These are phyloP conservation scores for Carassius carassius DNA, from an alignment of 2,113 vertebrate species.

Conservation along the genomic window DNA sequence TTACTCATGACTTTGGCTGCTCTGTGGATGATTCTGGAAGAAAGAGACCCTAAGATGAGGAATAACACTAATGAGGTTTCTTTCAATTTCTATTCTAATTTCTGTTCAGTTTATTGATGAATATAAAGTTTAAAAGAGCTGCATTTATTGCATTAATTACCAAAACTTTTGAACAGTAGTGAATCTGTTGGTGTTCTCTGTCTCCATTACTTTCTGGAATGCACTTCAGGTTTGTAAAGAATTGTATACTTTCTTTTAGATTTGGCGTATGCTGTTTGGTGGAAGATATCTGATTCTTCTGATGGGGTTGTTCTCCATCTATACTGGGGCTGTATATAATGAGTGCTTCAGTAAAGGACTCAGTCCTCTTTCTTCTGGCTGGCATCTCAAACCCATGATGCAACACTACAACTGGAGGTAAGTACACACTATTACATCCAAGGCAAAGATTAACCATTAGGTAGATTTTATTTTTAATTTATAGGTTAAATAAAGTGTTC, in stretches of 20 bases:
- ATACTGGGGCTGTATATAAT: slow-evolving; percentile 90
- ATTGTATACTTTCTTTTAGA: slow-evolving; percentile 68
- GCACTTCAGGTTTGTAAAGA: background rate
- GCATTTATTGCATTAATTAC: too few species aligned
- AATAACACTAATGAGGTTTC: slow-evolving; percentile 81
- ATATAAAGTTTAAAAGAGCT: too few species aligned
- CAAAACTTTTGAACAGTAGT: too few species aligned
- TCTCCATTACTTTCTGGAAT: background rate
- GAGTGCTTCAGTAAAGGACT: slow-evolving; percentile 48
- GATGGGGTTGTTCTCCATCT: slow-evolving; percentile 95
- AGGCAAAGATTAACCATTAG: background rate
- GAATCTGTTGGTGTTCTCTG: too few species aligned
- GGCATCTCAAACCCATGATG: slow-evolving; percentile 82
- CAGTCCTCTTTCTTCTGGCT: slow-evolving; percentile 39
- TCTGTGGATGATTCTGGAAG: slow-evolving; percentile 87
- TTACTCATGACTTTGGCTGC: slow-evolving; percentile 87
- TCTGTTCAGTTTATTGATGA: background rate
- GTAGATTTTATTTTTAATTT: background rate
- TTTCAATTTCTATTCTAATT: background rate
- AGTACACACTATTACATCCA: background rate
- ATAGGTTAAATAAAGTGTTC: background rate
- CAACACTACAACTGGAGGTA: slow-evolving; percentile 86
- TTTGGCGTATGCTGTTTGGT: slow-evolving; percentile 88
- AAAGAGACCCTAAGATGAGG: slow-evolving; percentile 80
- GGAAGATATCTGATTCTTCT: slow-evolving; percentile 92